Evolutionary conservation across 37 sponge, comb jelly and placozoan species (phyloP).

Genomic region (Corticium candelabrum): DNA sequence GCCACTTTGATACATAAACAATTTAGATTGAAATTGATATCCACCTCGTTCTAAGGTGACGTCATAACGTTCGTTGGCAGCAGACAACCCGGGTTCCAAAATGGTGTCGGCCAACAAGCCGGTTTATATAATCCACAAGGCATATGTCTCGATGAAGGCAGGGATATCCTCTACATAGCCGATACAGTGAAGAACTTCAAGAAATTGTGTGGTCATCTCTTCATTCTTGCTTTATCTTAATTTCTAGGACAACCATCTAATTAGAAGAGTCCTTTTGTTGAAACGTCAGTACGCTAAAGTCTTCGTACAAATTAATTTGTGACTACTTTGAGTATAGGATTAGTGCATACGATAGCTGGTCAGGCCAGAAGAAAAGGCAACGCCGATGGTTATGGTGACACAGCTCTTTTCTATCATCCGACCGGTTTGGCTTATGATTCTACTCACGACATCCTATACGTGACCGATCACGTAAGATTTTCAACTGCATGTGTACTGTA

Average conservation of each 20-base stretch:
- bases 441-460: neutral
- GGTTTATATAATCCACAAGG: neutral
- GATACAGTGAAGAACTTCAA: neutral
- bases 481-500: too few relatives aligned
- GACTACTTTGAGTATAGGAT: too few relatives aligned
- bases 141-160: neutral
- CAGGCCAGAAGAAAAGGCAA: neutral
- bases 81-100: neutral
- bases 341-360: neutral
- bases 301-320: too few relatives aligned
- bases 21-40: neutral
- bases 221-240: too few relatives aligned
- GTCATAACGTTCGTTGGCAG: neutral
- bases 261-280: neutral
- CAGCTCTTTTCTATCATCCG: neutral
- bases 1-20: neutral
- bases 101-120: neutral
- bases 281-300: too few relatives aligned
- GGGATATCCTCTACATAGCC: neutral
- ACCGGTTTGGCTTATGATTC: neutral
- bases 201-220: too few relatives aligned
- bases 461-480: neutral
- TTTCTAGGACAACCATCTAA: neutral
- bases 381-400: neutral
- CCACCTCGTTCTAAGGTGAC: neutral